Percentiles rank a stretch among this genome's conserved stretches.
phyloP scores from a whole-genome alignment of 2,888 invertebrate genomes.

The Ethmia dodecea region DNA sequence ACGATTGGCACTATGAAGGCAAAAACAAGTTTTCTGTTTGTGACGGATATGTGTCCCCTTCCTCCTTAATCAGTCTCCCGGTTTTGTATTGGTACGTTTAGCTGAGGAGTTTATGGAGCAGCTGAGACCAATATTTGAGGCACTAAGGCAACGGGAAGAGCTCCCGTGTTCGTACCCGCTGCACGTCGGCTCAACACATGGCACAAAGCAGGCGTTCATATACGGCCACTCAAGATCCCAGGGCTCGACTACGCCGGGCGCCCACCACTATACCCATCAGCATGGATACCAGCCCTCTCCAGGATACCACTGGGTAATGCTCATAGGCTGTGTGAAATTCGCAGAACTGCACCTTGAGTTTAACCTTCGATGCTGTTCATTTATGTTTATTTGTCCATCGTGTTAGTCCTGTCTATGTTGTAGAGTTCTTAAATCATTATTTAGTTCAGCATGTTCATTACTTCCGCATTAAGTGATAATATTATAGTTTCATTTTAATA shows the following conservation, averaged over 20 bases:
- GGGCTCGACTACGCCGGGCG: constrained; percentile 80
- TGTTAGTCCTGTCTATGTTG: constrained; percentile 44
- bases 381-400: constrained; percentile 37
- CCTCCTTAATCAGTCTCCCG: constrained; percentile 63
- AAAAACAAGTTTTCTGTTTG: constrained; percentile 36
- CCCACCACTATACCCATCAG: constrained; percentile 80
- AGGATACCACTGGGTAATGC: constrained; percentile 87
- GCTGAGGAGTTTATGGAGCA: constrained; percentile 97
- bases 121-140: constrained; percentile 97
- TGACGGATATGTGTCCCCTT: constrained; percentile 38
- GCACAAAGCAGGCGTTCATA: constrained; percentile 79
- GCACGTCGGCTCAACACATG: constrained; percentile 86
- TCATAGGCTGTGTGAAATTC: constrained; percentile 57
- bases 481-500: too few relatives aligned
- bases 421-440: constrained; percentile 40
- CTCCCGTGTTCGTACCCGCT: constrained; percentile 94
- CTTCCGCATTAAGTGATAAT: too few relatives aligned
- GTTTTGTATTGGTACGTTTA: constrained; percentile 77
- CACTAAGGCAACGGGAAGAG: constrained; percentile 93
- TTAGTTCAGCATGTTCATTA: constrained; percentile 52
- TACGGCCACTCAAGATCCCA: constrained; percentile 80
- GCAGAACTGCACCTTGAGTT: constrained; percentile 41
- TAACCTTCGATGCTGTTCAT: constrained; percentile 37
- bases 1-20: constrained; percentile 75
- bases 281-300: constrained; percentile 84